These are phyloP conservation scores for Aspidapion aeneum DNA, from an alignment of 2,888 invertebrate species.

Conservation along the genomic window DNA sequence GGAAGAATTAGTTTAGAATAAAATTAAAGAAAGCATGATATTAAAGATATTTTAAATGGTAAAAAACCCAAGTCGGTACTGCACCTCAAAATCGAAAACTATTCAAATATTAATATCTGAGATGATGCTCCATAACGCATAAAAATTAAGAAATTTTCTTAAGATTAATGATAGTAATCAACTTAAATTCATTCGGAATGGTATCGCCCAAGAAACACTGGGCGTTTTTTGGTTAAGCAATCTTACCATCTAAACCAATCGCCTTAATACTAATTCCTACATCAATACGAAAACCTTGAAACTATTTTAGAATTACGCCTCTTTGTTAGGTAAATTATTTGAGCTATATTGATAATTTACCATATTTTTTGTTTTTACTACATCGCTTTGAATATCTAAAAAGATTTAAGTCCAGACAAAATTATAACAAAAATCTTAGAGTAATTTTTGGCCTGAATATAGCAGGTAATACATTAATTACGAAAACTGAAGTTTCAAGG, in stretches of 20 bases:
- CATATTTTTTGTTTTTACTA: too few relatives aligned
- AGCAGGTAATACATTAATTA: background rate
- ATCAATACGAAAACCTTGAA: background rate
- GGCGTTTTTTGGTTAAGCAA: background rate
- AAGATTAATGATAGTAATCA: background rate
- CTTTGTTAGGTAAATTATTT: too few relatives aligned
- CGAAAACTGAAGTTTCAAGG: background rate
- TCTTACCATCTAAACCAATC: background rate
- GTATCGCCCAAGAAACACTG: background rate
- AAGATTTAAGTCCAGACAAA: too few relatives aligned
- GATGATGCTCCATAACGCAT: background rate
- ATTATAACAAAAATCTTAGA: too few relatives aligned
- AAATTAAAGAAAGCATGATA: too few relatives aligned
- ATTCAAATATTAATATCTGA: background rate
- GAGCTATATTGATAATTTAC: too few relatives aligned
- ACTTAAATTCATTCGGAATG: background rate
- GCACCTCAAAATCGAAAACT: background rate
- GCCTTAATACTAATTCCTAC: background rate
- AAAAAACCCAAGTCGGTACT: background rate
- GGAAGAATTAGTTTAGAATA: too few relatives aligned
- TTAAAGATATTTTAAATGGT: background rate
- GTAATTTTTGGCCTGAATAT: too few relatives aligned
- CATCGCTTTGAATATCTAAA: too few relatives aligned
- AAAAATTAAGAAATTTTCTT: background rate
- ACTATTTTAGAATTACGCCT: background rate